A percentile compares a stretch with the other conserved stretches of the same genome.
These are phyloP conservation scores for Graptemys geographica DNA, from an alignment of 2,797 vertebrate species.

Conservation along the genomic window DNA sequence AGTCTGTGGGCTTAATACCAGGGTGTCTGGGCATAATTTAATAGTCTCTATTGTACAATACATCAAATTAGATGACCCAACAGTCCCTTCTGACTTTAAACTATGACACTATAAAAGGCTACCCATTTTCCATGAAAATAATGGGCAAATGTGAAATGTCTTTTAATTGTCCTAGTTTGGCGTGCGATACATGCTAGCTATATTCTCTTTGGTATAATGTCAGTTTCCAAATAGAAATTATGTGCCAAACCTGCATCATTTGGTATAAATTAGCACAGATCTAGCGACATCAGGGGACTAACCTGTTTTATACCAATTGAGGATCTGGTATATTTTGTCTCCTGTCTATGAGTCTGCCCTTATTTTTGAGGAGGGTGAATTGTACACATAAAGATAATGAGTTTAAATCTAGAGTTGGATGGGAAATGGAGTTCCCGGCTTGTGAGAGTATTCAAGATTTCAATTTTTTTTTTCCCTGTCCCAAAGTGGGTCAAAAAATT, in stretches of 20 bases:
- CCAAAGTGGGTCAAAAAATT: too few species aligned
- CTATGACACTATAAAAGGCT: background rate
- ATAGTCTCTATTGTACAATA: background rate
- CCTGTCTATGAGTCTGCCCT: background rate
- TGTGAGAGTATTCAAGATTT: background rate
- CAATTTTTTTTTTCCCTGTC: too few species aligned
- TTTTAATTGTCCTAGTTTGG: background rate
- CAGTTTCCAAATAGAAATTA: background rate
- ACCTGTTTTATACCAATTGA: rapidly evolving
- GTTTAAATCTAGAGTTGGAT: background rate
- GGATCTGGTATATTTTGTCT: rapidly evolving
- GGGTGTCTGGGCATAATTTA: background rate
- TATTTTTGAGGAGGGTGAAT: background rate
- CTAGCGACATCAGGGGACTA: rapidly evolving
- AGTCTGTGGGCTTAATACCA: background rate
- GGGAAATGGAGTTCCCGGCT: background rate
- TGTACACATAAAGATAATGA: background rate
- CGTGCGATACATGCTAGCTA: background rate
- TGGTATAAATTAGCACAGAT: background rate
- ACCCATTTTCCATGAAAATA: background rate
- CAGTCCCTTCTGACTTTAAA: background rate
- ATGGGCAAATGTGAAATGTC: background rate
- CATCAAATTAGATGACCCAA: background rate
- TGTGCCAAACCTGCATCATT: rapidly evolving
- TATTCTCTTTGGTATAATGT: background rate